Evolutionary conservation across 2,888 invertebrate genomes (phyloP), one percentile per base, ranked within the genome.

Genomic region (Ornithoptera alexandrae): DNA sequence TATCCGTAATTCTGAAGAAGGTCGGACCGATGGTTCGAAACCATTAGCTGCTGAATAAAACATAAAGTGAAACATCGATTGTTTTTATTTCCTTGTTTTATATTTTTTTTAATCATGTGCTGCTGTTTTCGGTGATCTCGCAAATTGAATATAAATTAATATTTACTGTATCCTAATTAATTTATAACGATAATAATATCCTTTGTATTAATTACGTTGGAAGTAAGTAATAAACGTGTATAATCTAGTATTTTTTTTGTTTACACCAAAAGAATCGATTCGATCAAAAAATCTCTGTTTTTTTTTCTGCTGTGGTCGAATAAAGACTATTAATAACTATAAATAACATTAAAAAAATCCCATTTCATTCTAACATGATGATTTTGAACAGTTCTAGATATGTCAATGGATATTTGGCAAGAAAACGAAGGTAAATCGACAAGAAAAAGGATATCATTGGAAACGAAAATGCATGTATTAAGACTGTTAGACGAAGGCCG

Each of bases 401-500:
- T 39, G 10, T 36, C 8, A 24, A 39, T 20, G 42, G 20, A 57
- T 39, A 67, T 53, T 36, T 62, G 17, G 53, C 53, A 53, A 18
- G 53, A 53, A n/a, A 53, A 8, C n/a, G 53, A 53, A n/a, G 53
- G 53, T 53, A 53, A 53, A 53, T n/a, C 53, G 4, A 53, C 53
- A 53, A 53, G 53, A 8, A 53, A 53, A 53, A 53, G 53, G 53
- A 53, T 53, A 53, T 53, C 53, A 2, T 18, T 53, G 53, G 53
- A 53, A 53, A 53, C 53, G 2, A 53, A 53, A n/a, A 53, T 53
- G 53, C 53, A 53, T 53, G 53, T 53, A 6, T n/a, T 53, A 6
- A 53, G 53, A 53, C 53, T 53, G 5, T 53, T 53, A 53, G 53
- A 53, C 53, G 53, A 53, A 53, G 53, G 53, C n/a, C 53, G 53